Evolutionary conservation across 2,113 vertebrate species (phyloP).

Genomic region (Platanista minor): DNA sequence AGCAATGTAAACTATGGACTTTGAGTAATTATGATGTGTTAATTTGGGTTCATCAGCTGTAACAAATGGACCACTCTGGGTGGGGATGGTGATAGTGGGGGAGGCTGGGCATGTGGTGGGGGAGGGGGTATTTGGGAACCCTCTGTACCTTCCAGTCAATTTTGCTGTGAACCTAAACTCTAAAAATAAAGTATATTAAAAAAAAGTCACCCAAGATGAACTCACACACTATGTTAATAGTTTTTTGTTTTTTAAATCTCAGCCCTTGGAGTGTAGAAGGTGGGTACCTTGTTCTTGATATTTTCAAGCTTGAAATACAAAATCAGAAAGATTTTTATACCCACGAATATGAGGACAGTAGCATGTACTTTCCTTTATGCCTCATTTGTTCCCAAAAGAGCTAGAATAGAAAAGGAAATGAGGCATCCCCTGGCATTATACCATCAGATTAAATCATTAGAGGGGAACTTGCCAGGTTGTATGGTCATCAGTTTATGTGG

Average conservation of each 20-base stretch:
- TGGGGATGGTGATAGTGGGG: neutral
- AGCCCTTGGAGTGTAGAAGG: neutral
- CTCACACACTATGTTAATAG: neutral
- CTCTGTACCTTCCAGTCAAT: neutral
- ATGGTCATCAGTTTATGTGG: neutral
- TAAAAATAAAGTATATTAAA: neutral
- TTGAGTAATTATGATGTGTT: no score
- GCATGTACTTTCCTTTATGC: neutral
- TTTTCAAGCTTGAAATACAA: neutral
- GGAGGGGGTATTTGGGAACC: neutral
- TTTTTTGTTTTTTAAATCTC: neutral
- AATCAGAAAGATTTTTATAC: neutral
- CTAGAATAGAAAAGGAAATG: neutral
- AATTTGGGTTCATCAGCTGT: no score
- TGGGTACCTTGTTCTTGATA: neutral
- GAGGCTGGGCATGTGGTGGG: neutral
- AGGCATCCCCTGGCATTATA: neutral
- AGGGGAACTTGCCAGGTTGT: neutral
- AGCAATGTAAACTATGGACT: no score
- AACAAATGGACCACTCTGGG: neutral
- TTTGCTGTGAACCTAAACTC: neutral
- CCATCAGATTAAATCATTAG: fast-evolving
- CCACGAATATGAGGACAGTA: neutral
- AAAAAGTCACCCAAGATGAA: constrained; percentile 4
- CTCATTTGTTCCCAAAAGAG: no score